Evolutionary conservation across 2,888 invertebrate genomes (phyloP), one percentile per base, ranked within the genome.

Genomic region (Cephus pulcher): DNA sequence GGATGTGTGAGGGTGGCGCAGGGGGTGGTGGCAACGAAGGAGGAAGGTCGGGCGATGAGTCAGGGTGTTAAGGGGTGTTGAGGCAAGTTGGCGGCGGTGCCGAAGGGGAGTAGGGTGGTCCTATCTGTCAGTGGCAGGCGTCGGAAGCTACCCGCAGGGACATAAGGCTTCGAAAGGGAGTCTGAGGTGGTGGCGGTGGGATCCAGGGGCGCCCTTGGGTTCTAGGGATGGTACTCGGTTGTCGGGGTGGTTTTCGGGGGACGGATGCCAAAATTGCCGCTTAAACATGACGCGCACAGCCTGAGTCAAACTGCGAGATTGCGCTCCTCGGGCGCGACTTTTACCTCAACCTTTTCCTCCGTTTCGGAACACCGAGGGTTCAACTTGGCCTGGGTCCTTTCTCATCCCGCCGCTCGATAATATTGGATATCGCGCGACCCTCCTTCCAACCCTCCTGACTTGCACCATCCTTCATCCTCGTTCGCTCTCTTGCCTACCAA

Each of bases 281-380:
- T 87, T 84, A 87, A 86, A 87, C 86, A 87, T 85, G 86, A 86
- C 84, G 84, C 85, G 83, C 82, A 83, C 85, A 84, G 71, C 82
- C 79, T 81, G 81, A 88, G 85, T 86, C 85, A 81, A 86, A 86
- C 84, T 85, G 84, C 85, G 81, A 87, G 87, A 86, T 87, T 88
- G 85, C 78, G 69, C 69, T 75, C 73, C 78, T 34, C 35, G 12
- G 68, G 32, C 75, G 32, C 33, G 32, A 69, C 76, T 68, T n/a
- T 73, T 73, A 69, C 56, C 73, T 70, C 70, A 68, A 34, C 35
- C 76, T 30, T 69, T 33, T 33, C 23, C 30, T 35, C 4, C n/a
- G 12, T 32, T 40, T 11, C 15, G 35, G 56, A 23, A 56, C 56
- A 23, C 6, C 0, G 56, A 23, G 56, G 56, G 56, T 23, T 56